A percentile compares a stretch with the other conserved stretches of the same genome.
phyloP scores from a whole-genome alignment of 1,140 invertebrate species.

The Neotoxoptera formosana region DNA sequence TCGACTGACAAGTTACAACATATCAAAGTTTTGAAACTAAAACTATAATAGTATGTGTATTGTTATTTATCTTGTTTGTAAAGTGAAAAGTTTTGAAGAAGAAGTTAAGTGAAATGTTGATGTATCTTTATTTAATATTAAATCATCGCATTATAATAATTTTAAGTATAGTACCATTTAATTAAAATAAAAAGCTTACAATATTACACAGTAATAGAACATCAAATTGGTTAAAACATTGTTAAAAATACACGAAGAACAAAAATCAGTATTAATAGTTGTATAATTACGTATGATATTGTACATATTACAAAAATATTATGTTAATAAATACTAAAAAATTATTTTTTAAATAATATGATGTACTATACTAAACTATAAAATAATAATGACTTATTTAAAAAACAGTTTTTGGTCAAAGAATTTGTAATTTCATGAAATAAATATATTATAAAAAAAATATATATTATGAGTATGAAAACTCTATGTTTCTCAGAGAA shows the following conservation, averaged over 20 bases:
- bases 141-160: background rate
- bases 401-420: too few relatives aligned
- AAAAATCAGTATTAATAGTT: background rate
- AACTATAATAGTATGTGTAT: background rate
- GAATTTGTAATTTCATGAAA: too few relatives aligned
- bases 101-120: slow-evolving; percentile 1
- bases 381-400: too few relatives aligned
- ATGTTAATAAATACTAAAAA: background rate
- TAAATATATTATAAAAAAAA: too few relatives aligned
- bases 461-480: too few relatives aligned
- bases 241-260: background rate
- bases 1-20: background rate
- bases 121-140: background rate
- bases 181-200: background rate
- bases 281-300: too few relatives aligned
- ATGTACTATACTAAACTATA: too few relatives aligned
- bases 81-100: slow-evolving; percentile 6
- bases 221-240: background rate
- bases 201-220: background rate
- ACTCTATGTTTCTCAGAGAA: background rate
- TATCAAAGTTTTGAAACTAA: background rate
- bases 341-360: too few relatives aligned
- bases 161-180: background rate
- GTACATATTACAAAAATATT: background rate
- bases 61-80: slow-evolving; percentile 8